Conservation (phyloP, 2,797 vertebrate species). For the Intellagama lesueurii region DNA sequence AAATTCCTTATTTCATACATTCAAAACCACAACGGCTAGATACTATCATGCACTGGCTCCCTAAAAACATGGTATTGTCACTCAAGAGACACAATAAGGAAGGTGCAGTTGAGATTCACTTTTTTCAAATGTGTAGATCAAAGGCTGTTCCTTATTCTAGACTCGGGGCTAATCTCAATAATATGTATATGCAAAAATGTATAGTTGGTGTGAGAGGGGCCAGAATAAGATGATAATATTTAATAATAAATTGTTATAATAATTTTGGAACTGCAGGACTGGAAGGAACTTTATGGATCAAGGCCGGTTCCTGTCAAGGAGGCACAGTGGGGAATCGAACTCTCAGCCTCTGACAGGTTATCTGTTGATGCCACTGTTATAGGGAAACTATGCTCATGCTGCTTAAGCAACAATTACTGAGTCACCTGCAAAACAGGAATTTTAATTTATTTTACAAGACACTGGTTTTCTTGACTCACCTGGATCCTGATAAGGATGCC, state of each 20-base stretch:
- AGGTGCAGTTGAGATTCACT: slow-evolving; percentile 39
- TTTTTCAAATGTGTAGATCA: not conserved
- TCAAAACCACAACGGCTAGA: not conserved
- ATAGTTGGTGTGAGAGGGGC: not conserved
- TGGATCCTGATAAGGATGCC: not conserved
- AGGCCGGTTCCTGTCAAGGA: too few species aligned
- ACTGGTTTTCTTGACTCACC: not conserved
- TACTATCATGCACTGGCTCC: slow-evolving; percentile 11
- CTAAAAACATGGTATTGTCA: not conserved
- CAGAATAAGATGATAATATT: too few species aligned
- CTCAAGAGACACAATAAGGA: slow-evolving; percentile 16
- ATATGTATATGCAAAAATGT: not conserved
- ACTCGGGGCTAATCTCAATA: not conserved
- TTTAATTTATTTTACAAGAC: not conserved
- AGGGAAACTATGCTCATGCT: not conserved
- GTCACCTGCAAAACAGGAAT: not conserved
- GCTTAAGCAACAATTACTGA: not conserved
- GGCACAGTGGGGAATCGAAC: too few species aligned
- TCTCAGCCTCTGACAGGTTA: not conserved
- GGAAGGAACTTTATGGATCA: too few species aligned
- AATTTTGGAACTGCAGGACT: too few species aligned
- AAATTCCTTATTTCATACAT: slow-evolving; percentile 22
- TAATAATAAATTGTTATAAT: too few species aligned
- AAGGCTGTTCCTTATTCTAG: not conserved
- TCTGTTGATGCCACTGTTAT: not conserved